Evolutionary conservation across 1,140 invertebrate species (phyloP), one percentile per base, ranked within the genome.

Genomic region (Leptinotarsa lineolata): DNA sequence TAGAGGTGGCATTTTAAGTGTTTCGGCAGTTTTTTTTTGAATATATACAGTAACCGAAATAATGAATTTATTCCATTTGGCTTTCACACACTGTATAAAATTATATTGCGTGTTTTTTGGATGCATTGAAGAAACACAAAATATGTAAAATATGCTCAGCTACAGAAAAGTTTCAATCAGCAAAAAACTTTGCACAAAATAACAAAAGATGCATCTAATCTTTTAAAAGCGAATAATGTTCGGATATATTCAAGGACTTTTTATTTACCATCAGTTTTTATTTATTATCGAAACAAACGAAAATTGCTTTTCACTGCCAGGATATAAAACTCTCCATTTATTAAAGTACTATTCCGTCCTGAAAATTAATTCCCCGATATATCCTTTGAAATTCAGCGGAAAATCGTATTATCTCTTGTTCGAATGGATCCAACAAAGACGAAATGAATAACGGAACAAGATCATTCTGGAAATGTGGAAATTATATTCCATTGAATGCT

Each of bases 371-470:
- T 54, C 13, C 48, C 48, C 48, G 48, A 54, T 54, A 54, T 54
- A 54, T 54, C 48, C 15, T 54, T 54, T 54, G 48, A n/a, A 54
- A 54, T 54, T 54, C 48, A 54, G 48, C 48, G 48, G 16, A 54
- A 54, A 54, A 54, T 54, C 48, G 15, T 54, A 15, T 18, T 16
- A 11, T 54, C 48, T 15, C 4, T n/a, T 54, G 15, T 54, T 54
- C 48, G 48, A 54, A 18, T 54, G 48, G 13, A 54, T 54, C 4
- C 48, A 54, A 54, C 48, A 54, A 18, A 54, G n/a, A 54, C n/a
- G 48, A 54, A 54, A 54, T 54, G 48, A 18, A 54, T 39, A 54
- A 13, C 48, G 16, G 15, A 54, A 54, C 48, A 54, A 54, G 48
- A 15, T 16, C 16, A 54, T 54, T 54, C 16, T 54, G 48, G 3